Conservation (phyloP, 2,888 invertebrate species). For the Leucophenga maculata region DNA sequence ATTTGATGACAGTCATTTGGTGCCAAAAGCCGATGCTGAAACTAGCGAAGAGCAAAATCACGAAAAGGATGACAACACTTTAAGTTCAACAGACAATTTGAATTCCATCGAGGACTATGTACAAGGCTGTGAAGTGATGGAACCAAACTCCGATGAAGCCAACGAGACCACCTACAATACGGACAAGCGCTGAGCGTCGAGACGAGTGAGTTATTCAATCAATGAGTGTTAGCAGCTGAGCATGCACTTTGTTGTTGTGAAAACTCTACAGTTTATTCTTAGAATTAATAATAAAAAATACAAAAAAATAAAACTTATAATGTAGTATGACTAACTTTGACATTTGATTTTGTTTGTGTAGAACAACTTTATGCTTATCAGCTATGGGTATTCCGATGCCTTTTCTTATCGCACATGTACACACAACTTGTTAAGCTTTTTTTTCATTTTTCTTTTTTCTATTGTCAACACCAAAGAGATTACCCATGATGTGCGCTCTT, state of each 20-base stretch:
- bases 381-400: background rate
- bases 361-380: slow-evolving; percentile 4
- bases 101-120: slow-evolving; percentile 58
- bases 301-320: too few species aligned
- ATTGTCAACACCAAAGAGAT: background rate
- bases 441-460: too few species aligned
- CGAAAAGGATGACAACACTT: background rate
- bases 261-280: background rate
- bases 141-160: slow-evolving; percentile 53
- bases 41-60: background rate
- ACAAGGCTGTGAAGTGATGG: slow-evolving; percentile 61
- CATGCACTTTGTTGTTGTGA: background rate
- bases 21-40: background rate
- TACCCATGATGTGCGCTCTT: slow-evolving; percentile 15
- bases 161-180: slow-evolving; percentile 55
- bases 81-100: slow-evolving; percentile 11
- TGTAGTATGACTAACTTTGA: slow-evolving; percentile 1
- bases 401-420: background rate
- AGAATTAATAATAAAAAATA: background rate
- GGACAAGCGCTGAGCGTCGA: slow-evolving; percentile 10
- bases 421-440: too few species aligned
- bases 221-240: background rate
- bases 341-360: slow-evolving; percentile 5
- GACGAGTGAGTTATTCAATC: background rate
- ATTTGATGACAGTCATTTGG: background rate